Base-by-base conservation (phyloP, 2,888 invertebrate species). In the Thera britannica region DNA sequence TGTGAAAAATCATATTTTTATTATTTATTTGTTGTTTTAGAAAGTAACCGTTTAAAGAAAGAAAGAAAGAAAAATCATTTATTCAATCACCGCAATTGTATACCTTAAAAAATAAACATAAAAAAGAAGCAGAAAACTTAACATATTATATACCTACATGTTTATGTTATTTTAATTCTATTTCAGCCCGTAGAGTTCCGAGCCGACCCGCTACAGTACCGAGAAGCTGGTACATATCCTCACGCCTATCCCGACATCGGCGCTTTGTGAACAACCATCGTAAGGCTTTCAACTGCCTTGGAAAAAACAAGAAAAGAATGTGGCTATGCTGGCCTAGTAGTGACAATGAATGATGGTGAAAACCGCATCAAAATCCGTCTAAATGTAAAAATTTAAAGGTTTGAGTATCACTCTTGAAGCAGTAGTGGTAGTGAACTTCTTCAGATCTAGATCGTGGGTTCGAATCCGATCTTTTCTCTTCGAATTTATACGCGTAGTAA, bases 201-300 rank as follows among this genome's bases (percentile, higher is more conserved):
- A 57, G 99, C 98, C 0, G 99, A 99, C 92, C 99, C 99, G 0
- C 97, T 99, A 2, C 95, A 99, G 62, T 99, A 97, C 86, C 96
- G 96, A 82, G 98, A 98, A 84, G 94, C 96, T 68, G 96, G 97
- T 83, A 97, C 98, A 0, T 97, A 97, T 81, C 95, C 99, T 12
- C 98, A 98, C 82, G 94, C 97, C 62, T 98, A 98, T 84, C 98
- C 97, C 74, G 92, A 92, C 81, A 97, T 99, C 78, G 98, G 98
- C 58, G 97, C 97, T 85, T 94, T 98, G 84, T 98, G 96, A 94
- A 41, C 7, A 11, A 59, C 38, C 38, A 7, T 46, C 52, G 9
- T 36, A 36, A 11, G 34, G 35, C 5, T 55, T 2, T 36, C 7
- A 55, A 35, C 11, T 6, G 35, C 35, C 35, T 8, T 35, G 9